phyloP scores from a whole-genome alignment of 37 sponge, comb jelly and placozoan genomes.

The Mnemiopsis leidyi region DNA sequence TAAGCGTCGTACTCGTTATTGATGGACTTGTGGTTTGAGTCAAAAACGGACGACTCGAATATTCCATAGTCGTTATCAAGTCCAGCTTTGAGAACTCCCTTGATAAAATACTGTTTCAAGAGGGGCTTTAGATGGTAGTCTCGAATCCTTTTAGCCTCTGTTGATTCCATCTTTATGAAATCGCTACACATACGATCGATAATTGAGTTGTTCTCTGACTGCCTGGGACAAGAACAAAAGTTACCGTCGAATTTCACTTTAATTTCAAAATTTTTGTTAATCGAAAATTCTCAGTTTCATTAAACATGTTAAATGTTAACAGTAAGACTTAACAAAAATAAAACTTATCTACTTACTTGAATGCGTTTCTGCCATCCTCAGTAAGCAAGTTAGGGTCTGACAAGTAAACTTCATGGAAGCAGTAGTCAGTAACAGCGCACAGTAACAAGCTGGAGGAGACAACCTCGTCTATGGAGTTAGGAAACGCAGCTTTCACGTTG shows the following conservation, averaged over 20 bases:
- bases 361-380: slow-evolving; percentile 44
- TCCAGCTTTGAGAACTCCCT: slow-evolving; percentile 13
- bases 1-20: slow-evolving; percentile 55
- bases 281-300: no score
- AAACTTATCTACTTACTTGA: slow-evolving; percentile 9
- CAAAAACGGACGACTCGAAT: slow-evolving; percentile 35
- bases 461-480: slow-evolving; percentile 58
- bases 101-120: slow-evolving; percentile 46
- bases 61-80: slow-evolving; percentile 45
- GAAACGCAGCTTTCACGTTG: slow-evolving; percentile 27
- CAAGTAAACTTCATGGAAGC: neutral
- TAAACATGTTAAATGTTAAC: no score
- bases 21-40: slow-evolving; percentile 23
- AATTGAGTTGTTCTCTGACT: slow-evolving; percentile 31
- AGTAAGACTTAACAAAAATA: no score
- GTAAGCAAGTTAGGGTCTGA: slow-evolving; percentile 23
- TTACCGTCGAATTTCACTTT: no score
- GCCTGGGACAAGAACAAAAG: neutral
- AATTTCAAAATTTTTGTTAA: no score
- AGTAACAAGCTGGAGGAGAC: slow-evolving; percentile 32
- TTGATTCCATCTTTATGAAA: slow-evolving; percentile 55
- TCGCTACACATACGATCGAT: slow-evolving; percentile 25
- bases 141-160: slow-evolving; percentile 50
- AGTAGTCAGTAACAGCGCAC: slow-evolving; percentile 21
- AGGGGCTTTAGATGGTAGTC: slow-evolving; percentile 64